These are phyloP conservation scores for Drosophila suzukii DNA, from an alignment of 1,140 invertebrate species.

Conservation along the genomic window DNA sequence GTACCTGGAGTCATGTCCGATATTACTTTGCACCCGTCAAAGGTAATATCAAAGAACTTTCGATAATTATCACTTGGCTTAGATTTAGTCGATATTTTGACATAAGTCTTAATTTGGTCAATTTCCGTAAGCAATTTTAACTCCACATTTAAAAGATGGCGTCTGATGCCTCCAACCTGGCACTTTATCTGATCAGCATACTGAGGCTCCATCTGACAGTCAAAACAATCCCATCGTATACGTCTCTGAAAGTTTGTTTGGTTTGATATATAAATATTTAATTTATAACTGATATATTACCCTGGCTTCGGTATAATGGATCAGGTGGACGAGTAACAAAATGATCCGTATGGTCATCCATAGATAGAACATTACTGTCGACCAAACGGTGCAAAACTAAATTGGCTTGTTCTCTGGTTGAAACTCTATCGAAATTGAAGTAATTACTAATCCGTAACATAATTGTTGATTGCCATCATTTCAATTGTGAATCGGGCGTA, in stretches of 20 bases:
- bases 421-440: not conserved
- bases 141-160: conserved; percentile 39
- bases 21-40: conserved; percentile 41
- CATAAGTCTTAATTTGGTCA: conserved; percentile 16
- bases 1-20: conserved; percentile 33
- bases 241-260: not conserved
- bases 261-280: not conserved
- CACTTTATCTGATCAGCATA: conserved; percentile 25
- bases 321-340: conserved; percentile 14
- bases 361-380: conserved; percentile 19
- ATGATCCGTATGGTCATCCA: conserved; percentile 9
- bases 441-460: conserved; percentile 15
- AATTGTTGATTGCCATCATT: conserved; percentile 5
- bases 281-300: not conserved
- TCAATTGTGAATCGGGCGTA: not conserved
- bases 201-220: conserved; percentile 9
- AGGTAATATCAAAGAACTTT: conserved; percentile 44
- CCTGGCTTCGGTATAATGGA: conserved; percentile 17
- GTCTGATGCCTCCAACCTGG: conserved; percentile 5
- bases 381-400: conserved; percentile 5
- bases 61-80: conserved; percentile 8
- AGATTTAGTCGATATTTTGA: conserved; percentile 32
- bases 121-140: conserved; percentile 26
- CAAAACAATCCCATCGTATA: conserved; percentile 38
- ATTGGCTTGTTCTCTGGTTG: not conserved